These are phyloP conservation scores for Eutrigla gurnardus DNA, from an alignment of 2,797 vertebrate species.

Conservation along the genomic window DNA sequence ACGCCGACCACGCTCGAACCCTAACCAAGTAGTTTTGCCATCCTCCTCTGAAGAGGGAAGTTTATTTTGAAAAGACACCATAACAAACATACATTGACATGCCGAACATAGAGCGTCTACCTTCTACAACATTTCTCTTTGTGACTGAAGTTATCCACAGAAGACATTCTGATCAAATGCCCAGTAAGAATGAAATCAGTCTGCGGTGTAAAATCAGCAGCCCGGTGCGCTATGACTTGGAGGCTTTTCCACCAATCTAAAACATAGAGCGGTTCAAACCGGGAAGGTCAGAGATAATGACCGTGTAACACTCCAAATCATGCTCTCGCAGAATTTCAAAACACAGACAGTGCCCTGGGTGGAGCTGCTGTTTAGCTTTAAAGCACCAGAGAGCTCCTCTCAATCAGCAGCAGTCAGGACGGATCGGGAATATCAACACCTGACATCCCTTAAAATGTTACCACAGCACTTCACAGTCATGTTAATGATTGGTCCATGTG, in stretches of 20 bases:
- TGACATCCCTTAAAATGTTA: constrained; percentile 42
- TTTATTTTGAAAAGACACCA: too few species aligned
- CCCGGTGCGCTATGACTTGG: constrained; percentile 64
- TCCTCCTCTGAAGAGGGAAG: too few species aligned
- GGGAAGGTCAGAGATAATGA: constrained; percentile 72
- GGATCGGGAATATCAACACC: constrained; percentile 41
- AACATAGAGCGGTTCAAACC: constrained; percentile 68
- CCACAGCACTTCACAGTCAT: not conserved
- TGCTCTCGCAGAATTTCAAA: constrained; percentile 65
- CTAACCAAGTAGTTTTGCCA: too few species aligned
- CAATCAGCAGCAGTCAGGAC: constrained; percentile 50
- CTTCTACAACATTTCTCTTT: constrained; percentile 28
- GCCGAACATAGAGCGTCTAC: too few species aligned
- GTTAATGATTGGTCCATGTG: constrained; percentile 3
- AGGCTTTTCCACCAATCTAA: constrained; percentile 73
- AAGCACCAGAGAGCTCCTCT: constrained; percentile 60
- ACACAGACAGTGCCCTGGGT: constrained; percentile 61
- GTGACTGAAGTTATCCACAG: constrained; percentile 25
- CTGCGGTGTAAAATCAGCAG: constrained; percentile 55
- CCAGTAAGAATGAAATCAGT: constrained; percentile 60
- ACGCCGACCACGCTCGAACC: too few species aligned
- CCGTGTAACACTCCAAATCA: constrained; percentile 71
- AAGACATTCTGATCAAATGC: constrained; percentile 61
- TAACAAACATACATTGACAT: too few species aligned
- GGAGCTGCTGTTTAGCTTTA: constrained; percentile 62